These are phyloP conservation scores for Crotalus tigris DNA, from an alignment of 2,113 vertebrate genomes.

Conservation along the genomic window DNA sequence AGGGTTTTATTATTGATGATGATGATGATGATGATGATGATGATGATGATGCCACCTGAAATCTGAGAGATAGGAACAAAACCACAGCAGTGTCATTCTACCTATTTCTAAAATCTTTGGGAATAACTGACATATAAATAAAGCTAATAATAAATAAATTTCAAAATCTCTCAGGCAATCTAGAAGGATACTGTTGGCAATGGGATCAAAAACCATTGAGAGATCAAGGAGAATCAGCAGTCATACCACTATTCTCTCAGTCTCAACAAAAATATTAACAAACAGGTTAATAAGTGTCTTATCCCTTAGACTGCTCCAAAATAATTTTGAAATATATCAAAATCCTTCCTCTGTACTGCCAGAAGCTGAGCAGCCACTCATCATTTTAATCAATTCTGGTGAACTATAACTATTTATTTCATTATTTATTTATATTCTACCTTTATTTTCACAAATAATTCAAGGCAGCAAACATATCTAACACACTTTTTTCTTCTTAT, in stretches of 20 bases:
- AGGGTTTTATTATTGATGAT: no score
- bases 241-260: neutral
- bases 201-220: neutral
- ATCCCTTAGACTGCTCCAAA: neutral
- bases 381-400: neutral
- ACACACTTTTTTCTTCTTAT: no score
- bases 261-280: neutral
- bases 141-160: neutral
- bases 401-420: neutral
- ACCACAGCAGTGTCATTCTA: neutral
- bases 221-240: neutral
- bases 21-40: no score
- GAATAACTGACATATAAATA: neutral
- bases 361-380: neutral
- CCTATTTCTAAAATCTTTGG: neutral
- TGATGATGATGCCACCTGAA: neutral
- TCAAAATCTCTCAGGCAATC: neutral
- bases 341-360: neutral
- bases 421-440: neutral
- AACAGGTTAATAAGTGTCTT: neutral
- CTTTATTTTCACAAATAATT: neutral
- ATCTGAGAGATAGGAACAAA: neutral
- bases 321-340: neutral
- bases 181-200: neutral
- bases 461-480: neutral